These are phyloP conservation scores for human (Homo sapiens) DNA, from an alignment of 2,113 vertebrate genomes.

Conservation along the genomic window DNA sequence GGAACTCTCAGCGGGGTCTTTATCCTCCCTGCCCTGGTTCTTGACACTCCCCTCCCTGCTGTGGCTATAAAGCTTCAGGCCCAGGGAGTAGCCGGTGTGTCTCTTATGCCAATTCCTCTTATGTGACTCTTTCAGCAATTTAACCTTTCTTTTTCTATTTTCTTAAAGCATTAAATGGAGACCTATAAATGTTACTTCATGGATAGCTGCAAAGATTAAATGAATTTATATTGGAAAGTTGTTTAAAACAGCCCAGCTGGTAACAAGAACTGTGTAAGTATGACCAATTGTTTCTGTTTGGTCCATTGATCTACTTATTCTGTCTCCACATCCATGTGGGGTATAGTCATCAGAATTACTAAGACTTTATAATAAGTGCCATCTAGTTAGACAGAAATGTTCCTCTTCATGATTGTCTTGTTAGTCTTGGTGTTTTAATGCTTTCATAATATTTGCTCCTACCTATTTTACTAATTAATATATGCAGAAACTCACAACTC, in stretches of 20 bases:
- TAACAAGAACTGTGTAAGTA: rapidly evolving
- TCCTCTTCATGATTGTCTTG: not conserved
- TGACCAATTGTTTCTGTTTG: too few relatives aligned
- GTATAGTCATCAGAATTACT: rapidly evolving
- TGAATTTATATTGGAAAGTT: not conserved
- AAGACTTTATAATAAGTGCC: not conserved
- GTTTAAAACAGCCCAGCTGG: not conserved
- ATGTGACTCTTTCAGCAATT: not conserved
- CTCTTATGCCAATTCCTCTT: not conserved
- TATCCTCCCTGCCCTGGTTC: not conserved
- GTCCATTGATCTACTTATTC: rapidly evolving
- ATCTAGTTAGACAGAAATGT: not conserved
- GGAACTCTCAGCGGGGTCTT: not conserved
- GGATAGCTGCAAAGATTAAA: not conserved
- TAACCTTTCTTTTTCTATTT: not conserved
- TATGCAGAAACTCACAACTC: rapidly evolving
- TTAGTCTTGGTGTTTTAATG: too few relatives aligned
- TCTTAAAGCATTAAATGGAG: not conserved
- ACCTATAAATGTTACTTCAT: not conserved
- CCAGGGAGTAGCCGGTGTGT: not conserved
- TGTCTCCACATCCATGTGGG: not conserved
- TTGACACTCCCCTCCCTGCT: not conserved
- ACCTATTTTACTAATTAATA: not conserved
- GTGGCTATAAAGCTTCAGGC: not conserved
- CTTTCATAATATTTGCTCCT: rapidly evolving